Percentiles rank a stretch among this genome's conserved stretches.
These are phyloP conservation scores for Dinomys branickii DNA, from an alignment of 2,113 vertebrate species.

Conservation along the genomic window DNA sequence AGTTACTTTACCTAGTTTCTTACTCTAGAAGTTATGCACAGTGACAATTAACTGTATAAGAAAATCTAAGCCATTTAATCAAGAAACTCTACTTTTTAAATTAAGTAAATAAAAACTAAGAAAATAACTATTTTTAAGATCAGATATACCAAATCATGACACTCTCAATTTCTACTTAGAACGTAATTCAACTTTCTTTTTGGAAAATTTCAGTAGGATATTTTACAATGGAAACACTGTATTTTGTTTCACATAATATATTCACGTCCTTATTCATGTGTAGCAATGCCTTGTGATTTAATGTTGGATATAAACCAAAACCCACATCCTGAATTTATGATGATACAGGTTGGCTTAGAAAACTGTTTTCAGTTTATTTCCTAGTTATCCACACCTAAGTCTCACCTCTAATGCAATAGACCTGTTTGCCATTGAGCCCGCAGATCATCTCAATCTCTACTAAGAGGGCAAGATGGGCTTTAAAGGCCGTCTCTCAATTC, in stretches of 20 bases:
- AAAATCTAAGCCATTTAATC: slow-evolving; percentile 74
- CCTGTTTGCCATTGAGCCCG: neutral
- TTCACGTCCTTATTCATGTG: neutral
- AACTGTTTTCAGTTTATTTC: neutral
- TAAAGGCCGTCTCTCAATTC: neutral
- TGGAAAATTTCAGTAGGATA: neutral
- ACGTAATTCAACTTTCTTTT: neutral
- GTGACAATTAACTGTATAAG: slow-evolving; percentile 70
- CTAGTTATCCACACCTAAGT: neutral
- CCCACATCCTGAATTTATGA: neutral
- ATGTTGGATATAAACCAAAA: neutral
- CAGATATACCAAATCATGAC: neutral
- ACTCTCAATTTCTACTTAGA: neutral
- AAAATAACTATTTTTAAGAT: neutral
- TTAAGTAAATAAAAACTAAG: slow-evolving; percentile 43
- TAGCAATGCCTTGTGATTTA: neutral
- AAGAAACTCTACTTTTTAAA: slow-evolving; percentile 28
- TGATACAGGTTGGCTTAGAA: neutral
- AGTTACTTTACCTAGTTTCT: slow-evolving; percentile 77
- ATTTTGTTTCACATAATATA: neutral
- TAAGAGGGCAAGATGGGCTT: neutral
- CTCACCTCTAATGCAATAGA: neutral
- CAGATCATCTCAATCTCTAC: neutral
- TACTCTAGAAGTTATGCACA: slow-evolving; percentile 54
- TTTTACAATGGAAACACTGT: neutral